Conservation (phyloP, 2,797 vertebrate genomes). For the Oryzias dopingdopingensis region DNA sequence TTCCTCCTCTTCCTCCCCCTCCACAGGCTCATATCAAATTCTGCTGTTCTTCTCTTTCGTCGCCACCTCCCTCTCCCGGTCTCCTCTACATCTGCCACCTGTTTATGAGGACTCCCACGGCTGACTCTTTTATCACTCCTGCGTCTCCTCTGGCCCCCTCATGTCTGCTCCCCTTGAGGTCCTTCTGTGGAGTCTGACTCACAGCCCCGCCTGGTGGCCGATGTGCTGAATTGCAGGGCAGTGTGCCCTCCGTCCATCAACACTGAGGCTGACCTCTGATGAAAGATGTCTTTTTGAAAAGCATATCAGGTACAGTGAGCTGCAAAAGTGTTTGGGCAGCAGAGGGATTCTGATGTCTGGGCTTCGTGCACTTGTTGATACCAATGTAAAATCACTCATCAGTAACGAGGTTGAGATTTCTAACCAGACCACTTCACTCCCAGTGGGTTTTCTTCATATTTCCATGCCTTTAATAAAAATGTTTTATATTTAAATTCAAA, state of each 20-base stretch:
- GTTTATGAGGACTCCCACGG: constrained; percentile 69
- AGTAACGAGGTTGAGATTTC: constrained; percentile 5
- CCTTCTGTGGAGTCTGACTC: constrained; percentile 22
- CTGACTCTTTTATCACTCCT: constrained; percentile 52
- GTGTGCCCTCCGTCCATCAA: constrained; percentile 28
- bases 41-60: constrained; percentile 74
- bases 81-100: constrained; percentile 73
- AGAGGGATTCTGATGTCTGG: constrained; percentile 6
- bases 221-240: constrained; percentile 30
- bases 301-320: constrained; percentile 27
- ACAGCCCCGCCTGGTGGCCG: constrained; percentile 51
- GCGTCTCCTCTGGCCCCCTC: constrained; percentile 31
- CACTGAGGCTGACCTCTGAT: constrained; percentile 13
- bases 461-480: no score
- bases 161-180: constrained; percentile 34
- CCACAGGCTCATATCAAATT: constrained; percentile 74
- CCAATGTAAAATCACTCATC: constrained; percentile 13
- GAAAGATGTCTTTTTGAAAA: constrained; percentile 33
- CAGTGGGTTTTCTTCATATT: no score
- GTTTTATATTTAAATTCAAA: no score
- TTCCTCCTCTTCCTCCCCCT: constrained; percentile 32
- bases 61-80: constrained; percentile 28
- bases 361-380: constrained; percentile 5
- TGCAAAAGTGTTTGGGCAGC: constrained; percentile 30
- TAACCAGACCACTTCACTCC: not conserved